Evolutionary conservation across 2,113 vertebrate species (phyloP), one percentile per base, ranked within the genome.

Genomic region (Turnix velox): DNA sequence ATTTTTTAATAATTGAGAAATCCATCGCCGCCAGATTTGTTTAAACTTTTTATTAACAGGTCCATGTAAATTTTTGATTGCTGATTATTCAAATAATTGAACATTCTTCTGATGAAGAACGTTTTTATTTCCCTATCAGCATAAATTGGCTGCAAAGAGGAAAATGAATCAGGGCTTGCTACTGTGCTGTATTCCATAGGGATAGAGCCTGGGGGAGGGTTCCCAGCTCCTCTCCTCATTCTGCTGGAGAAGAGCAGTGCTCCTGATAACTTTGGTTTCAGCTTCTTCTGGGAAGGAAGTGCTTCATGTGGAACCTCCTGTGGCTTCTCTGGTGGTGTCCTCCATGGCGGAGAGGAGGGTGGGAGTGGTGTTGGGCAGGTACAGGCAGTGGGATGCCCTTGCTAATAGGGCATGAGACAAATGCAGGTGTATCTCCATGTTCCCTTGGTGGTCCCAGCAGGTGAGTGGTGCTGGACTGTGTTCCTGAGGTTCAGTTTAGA

Each of bases 1-100:
- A 97, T 97, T 97, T 97, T 97, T 95, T 92, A 92, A 91, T 97
- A 95, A 97, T 97, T 93, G 96, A 90, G 94, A 95, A 94, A 96
- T 95, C 88, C 95, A 92, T 97, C 16, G 68, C 83, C 76, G 74
- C 79, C 45, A 76, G 48, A 86, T 95, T 90, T 96, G 81, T 92
- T 97, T 97, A 97, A 97, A 96, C 94, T 97, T 97, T 84, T 90
- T 96, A 92, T 87, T 91, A 92, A 88, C 92, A 97, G 91, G 45
- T 93, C 85, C 90, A 40, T 94, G 83, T 84, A 84, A 92, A 95
- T 94, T 92, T 96, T 92, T 96, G 90, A 91, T 95, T 88, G 84
- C 93, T 94, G 88, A 79, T 95, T 96, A 89, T 97, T 96, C 94
- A 65, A 89, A 85, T 96, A 93, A 92, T 84, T 96, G 71, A 96